Evolutionary conservation across 2,113 vertebrate species (phyloP).

Genomic region (Hemibagrus wyckioides): DNA sequence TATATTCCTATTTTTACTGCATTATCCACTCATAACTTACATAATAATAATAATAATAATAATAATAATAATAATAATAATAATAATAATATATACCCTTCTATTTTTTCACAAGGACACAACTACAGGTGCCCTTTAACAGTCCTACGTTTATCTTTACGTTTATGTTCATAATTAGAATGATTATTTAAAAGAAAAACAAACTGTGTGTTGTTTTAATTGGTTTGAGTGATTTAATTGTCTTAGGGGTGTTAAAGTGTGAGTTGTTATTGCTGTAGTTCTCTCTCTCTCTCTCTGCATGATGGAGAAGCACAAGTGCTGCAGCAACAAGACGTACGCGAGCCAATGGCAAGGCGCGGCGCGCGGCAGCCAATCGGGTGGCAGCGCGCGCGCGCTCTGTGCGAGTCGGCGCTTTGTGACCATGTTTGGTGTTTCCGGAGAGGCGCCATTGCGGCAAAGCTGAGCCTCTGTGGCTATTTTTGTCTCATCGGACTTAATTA

Average conservation of each 20-base stretch:
- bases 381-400: conserved; percentile 47
- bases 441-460: conserved; percentile 35
- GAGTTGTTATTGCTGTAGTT: neutral
- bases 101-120: neutral
- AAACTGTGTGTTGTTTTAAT: neutral
- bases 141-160: neutral
- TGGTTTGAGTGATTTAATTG: neutral
- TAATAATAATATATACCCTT: neutral
- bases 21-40: neutral
- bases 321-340: conserved; percentile 37
- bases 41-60: too few species aligned
- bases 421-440: conserved; percentile 73
- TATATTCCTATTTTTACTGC: neutral
- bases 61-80: too few species aligned
- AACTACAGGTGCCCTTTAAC: neutral
- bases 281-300: neutral
- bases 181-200: neutral
- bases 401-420: conserved; percentile 61
- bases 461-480: conserved; percentile 47
- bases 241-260: neutral
- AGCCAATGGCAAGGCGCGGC: conserved; percentile 6
- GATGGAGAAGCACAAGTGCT: conserved; percentile 38
- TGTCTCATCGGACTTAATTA: conserved; percentile 38
- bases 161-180: neutral
- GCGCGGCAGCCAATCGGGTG: conserved; percentile 62